Base-by-base conservation (phyloP, 30 jellyfish, hydroid and myxozoan genomes). In the Aurelia aurita complex sp. Pacific region DNA sequence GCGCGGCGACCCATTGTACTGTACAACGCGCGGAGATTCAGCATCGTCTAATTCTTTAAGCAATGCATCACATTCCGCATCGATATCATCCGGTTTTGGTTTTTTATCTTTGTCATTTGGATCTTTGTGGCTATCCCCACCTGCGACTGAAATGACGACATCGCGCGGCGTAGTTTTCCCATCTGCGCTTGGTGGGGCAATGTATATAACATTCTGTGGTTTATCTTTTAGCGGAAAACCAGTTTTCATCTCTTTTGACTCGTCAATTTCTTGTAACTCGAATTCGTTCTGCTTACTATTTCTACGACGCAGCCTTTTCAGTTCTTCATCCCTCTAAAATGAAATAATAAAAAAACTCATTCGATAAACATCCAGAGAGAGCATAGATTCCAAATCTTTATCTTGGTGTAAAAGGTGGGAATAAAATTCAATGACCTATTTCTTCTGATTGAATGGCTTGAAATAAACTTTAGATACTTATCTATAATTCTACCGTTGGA, bases 291-390 rank as follows among this genome's bases (percentile, higher is more conserved):
- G 54, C 34, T 54, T 69, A 16, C 82, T 81, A 33, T 51, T 19
- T 9, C 84, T 77, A 40, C 72, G 5, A 14, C 70, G 71, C 77
- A 81, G 84, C 33, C 91, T 63, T 11, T 69, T 64, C 38, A 81
- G n/a, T 63, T 81, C 91, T 18, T 82, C 83, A 61, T 81, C 91
- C 38, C 91, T 75, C 91, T 81, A 63, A 40, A 80, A 68, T 66
- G 11, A 16, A 18, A 74, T 46, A 46, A 14, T 9, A 7, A 7
- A 46, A 46, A 4, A 9, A 46, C 8, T 1, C 8, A 2, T 7
- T 4, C 6, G 57, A 46, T 9, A 46, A 46, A 46, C 15, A 46
- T 46, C 57, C 57, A 7, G 57, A 46, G 57, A 4, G 15, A 23
- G 29, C 29, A 23, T 23, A 23, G 29, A 23, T 23, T 23, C 29